These are phyloP conservation scores for Norana najaformis DNA, from an alignment of 2,888 invertebrate genomes.

Conservation along the genomic window DNA sequence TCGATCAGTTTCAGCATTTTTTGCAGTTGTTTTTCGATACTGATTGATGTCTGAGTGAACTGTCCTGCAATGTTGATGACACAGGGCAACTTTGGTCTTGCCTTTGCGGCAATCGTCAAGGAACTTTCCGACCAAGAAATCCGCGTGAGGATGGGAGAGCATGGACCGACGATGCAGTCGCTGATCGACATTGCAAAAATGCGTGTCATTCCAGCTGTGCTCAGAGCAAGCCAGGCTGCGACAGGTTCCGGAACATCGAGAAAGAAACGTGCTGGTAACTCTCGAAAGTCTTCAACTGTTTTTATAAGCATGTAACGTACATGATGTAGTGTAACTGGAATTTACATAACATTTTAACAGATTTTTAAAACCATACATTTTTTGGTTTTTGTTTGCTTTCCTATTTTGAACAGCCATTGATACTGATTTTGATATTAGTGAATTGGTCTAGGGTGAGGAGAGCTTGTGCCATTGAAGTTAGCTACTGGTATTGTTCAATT, in stretches of 20 bases:
- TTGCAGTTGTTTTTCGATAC: background rate
- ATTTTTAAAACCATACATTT: too few species aligned
- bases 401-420: too few species aligned
- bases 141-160: background rate
- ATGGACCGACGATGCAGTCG: background rate
- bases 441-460: too few species aligned
- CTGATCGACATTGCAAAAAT: background rate
- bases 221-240: background rate
- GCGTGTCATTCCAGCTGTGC: background rate
- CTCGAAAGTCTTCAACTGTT: background rate
- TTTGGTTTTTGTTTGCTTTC: too few species aligned
- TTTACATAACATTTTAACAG: too few species aligned
- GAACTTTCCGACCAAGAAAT: background rate
- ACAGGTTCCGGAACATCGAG: background rate
- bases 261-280: background rate
- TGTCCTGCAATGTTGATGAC: background rate
- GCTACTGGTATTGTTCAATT: too few species aligned
- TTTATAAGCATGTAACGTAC: too few species aligned
- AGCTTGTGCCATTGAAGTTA: too few species aligned
- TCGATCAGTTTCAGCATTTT: background rate
- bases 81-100: conserved; percentile 2
- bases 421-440: too few species aligned
- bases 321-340: too few species aligned
- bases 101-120: background rate
- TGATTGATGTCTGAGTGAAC: too few species aligned